phyloP scores from a whole-genome alignment of 2,113 vertebrate genomes.

The Caretta caretta region DNA sequence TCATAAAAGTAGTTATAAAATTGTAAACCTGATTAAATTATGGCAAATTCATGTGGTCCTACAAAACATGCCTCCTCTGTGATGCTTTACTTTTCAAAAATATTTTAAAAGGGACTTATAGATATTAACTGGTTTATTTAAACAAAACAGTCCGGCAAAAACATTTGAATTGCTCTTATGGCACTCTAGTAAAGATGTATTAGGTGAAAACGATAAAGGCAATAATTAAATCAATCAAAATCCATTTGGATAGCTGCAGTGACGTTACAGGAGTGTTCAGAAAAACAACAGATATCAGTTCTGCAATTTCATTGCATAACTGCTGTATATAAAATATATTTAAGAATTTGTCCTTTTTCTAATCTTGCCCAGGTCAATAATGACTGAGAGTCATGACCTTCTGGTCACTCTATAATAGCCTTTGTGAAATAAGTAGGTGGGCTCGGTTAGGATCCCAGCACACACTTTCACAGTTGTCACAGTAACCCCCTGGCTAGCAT shows the following conservation, averaged over 20 bases:
- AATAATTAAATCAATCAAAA: not conserved
- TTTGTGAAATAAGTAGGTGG: not conserved
- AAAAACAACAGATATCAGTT: not conserved
- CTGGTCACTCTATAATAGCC: slow-evolving; percentile 1
- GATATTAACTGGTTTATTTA: slow-evolving; percentile 18
- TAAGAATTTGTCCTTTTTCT: not conserved
- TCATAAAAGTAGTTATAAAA: not conserved
- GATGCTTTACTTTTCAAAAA: not conserved
- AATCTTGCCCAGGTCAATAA: not conserved
- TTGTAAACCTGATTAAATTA: not conserved
- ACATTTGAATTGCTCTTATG: slow-evolving; percentile 15
- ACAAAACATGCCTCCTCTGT: not conserved
- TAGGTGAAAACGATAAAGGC: not conserved
- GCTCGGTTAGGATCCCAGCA: not conserved
- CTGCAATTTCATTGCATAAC: not conserved
- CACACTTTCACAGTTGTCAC: not conserved
- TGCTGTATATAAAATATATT: not conserved
- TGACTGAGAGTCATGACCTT: not conserved
- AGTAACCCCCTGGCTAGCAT: not conserved
- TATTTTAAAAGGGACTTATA: slow-evolving; percentile 9
- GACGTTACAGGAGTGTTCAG: not conserved
- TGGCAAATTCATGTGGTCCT: not conserved
- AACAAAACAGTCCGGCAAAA: not conserved
- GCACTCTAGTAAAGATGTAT: not conserved
- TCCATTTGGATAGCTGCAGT: not conserved